A percentile compares a stretch with the other conserved stretches of the same genome.
Evolutionary conservation across 2,113 vertebrate species (phyloP).

Genomic region (Tyrannus savana): DNA sequence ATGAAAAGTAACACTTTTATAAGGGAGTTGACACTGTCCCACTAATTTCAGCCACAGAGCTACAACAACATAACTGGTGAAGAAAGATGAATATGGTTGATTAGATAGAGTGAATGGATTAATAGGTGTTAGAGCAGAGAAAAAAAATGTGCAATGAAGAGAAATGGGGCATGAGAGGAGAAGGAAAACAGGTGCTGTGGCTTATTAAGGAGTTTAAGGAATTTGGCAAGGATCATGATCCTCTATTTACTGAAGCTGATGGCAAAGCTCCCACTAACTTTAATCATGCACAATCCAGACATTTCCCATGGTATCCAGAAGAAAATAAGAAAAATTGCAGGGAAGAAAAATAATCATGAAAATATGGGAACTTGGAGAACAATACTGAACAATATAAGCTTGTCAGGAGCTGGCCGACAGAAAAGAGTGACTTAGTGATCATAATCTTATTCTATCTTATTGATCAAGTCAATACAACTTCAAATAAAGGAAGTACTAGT

Average conservation of each 20-base stretch:
- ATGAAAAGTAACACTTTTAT: constrained; percentile 13
- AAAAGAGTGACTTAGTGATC: not conserved
- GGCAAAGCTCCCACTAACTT: constrained; percentile 56
- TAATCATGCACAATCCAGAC: constrained; percentile 28
- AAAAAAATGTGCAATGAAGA: constrained; percentile 30
- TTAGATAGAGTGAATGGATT: constrained; percentile 33
- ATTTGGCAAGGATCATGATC: constrained; percentile 42
- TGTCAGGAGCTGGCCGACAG: not conserved
- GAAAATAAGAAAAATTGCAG: not conserved
- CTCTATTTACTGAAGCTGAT: constrained; percentile 8
- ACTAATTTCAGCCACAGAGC: constrained; percentile 17
- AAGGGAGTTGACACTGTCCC: constrained; percentile 23
- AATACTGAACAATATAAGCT: not conserved
- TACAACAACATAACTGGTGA: constrained; percentile 27
- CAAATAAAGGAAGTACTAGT: not conserved
- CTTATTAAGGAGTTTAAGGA: constrained; percentile 47
- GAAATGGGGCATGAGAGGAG: constrained; percentile 14
- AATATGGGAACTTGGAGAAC: constrained; percentile 2
- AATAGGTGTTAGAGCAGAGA: constrained; percentile 46
- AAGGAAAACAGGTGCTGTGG: constrained; percentile 38
- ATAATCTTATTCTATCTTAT: not conserved
- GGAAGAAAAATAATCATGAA: not conserved
- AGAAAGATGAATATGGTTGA: constrained; percentile 47
- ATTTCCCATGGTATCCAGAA: constrained; percentile 36
- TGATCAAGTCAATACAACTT: not conserved